Conservation (phyloP, 2,113 vertebrate species). For the Chloropsis cyanopogon region DNA sequence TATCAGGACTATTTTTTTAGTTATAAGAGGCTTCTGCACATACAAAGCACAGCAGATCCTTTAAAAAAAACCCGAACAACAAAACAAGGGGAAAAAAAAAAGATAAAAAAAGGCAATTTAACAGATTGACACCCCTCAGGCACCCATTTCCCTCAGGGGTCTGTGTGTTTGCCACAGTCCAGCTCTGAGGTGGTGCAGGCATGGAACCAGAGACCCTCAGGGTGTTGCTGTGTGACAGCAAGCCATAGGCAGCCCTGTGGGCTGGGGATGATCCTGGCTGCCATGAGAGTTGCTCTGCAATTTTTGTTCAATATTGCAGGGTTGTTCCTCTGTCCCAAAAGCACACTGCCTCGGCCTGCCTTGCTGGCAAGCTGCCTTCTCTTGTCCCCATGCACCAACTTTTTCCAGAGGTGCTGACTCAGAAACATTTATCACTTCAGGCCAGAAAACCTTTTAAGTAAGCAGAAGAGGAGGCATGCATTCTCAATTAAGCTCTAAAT, state of each 20-base stretch:
- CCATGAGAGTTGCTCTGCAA: neutral
- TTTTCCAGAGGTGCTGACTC: neutral
- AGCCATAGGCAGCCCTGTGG: neutral
- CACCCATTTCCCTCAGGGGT: rapidly evolving
- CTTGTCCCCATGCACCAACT: neutral
- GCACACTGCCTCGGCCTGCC: neutral
- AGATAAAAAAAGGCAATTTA: neutral
- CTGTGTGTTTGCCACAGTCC: neutral
- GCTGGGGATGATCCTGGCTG: neutral
- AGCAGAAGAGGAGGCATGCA: neutral
- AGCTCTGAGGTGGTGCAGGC: rapidly evolving
- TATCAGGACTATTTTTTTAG: neutral
- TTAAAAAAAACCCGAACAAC: neutral
- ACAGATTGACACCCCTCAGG: neutral
- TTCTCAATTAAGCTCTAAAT: neutral
- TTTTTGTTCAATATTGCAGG: neutral
- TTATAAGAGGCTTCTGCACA: neutral
- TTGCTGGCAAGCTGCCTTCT: neutral
- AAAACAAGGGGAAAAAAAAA: neutral
- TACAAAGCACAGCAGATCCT: neutral
- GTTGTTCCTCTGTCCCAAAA: neutral
- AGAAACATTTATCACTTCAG: neutral
- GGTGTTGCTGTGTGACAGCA: rapidly evolving
- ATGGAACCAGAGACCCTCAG: rapidly evolving
- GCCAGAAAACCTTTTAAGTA: neutral